Evolutionary conservation across 35 echinoderm and acorn worm species (phyloP), one percentile per base, ranked within the genome.

Genomic region (Apostichopus japonicus): DNA sequence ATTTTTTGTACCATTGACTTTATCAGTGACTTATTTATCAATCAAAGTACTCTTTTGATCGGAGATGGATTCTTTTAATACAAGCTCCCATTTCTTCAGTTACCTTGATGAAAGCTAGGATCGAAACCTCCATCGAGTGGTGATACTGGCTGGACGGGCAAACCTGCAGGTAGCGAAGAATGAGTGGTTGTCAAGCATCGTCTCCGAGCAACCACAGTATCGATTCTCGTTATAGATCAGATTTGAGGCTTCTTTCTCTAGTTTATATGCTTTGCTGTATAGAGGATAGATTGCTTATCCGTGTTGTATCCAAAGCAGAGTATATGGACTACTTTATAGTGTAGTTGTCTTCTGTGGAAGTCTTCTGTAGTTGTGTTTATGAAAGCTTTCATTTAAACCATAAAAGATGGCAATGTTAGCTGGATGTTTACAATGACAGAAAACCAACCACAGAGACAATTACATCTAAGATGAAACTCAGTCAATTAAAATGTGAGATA

Each of bases 21-120:
- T 84, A 13, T 24, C 8, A 84, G 23, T 84, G 81, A 84, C 81
- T 84, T 19, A 24, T 59, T 58, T 84, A 59, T 59, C 56, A 19
- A 84, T 58, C 23, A 84, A 8, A 57, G 19, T 11, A 57, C 11
- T n/a, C 22, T 23, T 57, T 19, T 59, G 53, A n/a, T 84, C 56
- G 81, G 54, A 84, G 81, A 84, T 84, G 81, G 55, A 17, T 58
- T 6, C 81, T 57, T 17, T 22, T 57, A n/a, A 53, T 59, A 23
- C 81, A 84, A 58, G 54, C 81, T 57, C 24, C 61, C 81, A 57
- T 58, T 84, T n/a, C 56, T 57, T 58, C 14, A 23, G 56, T 58
- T 84, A 84, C 81, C 81, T 84, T 58, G 81, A 84, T 84, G 81
- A 84, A 84, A 58, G 81, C 81, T 59, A 84, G 81, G 53, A 57